These are phyloP conservation scores for Tenthredo amoena DNA, from an alignment of 2,888 invertebrate species.

Conservation along the genomic window DNA sequence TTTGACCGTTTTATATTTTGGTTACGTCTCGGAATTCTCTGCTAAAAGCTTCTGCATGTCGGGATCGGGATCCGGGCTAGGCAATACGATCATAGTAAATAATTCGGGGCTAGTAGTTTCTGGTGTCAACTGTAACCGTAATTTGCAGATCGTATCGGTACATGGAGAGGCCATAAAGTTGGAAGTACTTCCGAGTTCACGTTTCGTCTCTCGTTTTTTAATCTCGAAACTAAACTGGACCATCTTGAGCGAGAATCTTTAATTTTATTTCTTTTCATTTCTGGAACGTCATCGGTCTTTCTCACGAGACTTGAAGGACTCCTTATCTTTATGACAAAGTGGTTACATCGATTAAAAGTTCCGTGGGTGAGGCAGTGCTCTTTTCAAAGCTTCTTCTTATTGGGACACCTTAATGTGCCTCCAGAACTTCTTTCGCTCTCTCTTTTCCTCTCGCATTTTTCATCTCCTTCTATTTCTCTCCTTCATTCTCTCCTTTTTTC, in stretches of 20 bases:
- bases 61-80: slow-evolving; percentile 7
- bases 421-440: slow-evolving; percentile 49
- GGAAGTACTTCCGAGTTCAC: background rate
- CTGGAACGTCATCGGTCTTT: slow-evolving; percentile 23
- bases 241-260: background rate
- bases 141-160: slow-evolving; percentile 29
- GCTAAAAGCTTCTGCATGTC: slow-evolving; percentile 69
- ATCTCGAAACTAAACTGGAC: background rate
- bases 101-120: background rate
- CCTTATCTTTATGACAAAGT: slow-evolving; percentile 54
- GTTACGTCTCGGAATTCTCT: slow-evolving; percentile 52
- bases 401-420: slow-evolving; percentile 26
- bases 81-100: slow-evolving; percentile 27
- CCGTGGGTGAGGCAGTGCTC: slow-evolving; percentile 32
- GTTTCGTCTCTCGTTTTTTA: background rate
- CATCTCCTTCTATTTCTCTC: background rate
- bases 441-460: slow-evolving; percentile 11
- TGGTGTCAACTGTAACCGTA: slow-evolving; percentile 25
- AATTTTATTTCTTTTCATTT: slow-evolving; percentile 1
- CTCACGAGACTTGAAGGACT: slow-evolving; percentile 3
- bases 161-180: background rate
- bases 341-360: slow-evolving; percentile 48
- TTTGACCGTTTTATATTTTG: slow-evolving; percentile 39
- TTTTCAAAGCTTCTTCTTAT: slow-evolving; percentile 24
- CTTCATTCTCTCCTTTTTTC: background rate